Evolutionary conservation across 2,113 vertebrate genomes (phyloP).

Genomic region (Pagrus major): DNA sequence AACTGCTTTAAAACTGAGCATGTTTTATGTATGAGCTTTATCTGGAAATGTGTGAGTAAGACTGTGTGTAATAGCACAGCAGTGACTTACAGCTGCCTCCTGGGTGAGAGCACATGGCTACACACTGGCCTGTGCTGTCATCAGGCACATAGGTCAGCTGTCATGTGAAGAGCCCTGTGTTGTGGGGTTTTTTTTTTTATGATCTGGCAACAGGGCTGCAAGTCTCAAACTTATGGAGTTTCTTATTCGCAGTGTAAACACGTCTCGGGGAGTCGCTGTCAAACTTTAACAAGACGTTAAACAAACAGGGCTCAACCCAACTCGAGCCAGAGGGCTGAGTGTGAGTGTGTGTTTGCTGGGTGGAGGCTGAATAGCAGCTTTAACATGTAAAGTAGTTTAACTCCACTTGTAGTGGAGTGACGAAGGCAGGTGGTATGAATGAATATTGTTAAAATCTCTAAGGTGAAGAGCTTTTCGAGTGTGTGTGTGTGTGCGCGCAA

Average conservation of each 20-base stretch:
- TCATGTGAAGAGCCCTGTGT: constrained; percentile 39
- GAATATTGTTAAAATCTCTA: neutral
- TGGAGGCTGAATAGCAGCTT: constrained; percentile 24
- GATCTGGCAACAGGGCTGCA: constrained; percentile 6
- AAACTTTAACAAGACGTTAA: constrained; percentile 57
- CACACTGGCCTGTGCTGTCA: constrained; percentile 65
- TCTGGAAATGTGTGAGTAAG: constrained; percentile 55
- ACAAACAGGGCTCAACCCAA: constrained; percentile 24
- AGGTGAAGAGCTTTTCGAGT: constrained; percentile 22
- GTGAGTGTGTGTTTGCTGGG: constrained; percentile 45
- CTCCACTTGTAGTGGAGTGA: constrained; percentile 1
- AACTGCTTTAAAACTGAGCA: neutral
- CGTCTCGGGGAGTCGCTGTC: constrained; percentile 17
- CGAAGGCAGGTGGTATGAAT: constrained; percentile 58
- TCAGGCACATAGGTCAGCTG: constrained; percentile 45
- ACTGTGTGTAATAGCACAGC: constrained; percentile 27
- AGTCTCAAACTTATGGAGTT: neutral
- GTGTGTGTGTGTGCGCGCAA: constrained; percentile 22
- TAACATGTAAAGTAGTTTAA: constrained; percentile 16
- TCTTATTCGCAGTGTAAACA: neutral
- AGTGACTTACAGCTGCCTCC: constrained; percentile 31
- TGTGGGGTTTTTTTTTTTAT: neutral
- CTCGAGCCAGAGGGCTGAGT: neutral
- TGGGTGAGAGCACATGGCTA: constrained; percentile 66
- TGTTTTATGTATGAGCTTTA: constrained; percentile 30